phyloP scores from a whole-genome alignment of 2,797 vertebrate species.

The Caiman crocodilus region DNA sequence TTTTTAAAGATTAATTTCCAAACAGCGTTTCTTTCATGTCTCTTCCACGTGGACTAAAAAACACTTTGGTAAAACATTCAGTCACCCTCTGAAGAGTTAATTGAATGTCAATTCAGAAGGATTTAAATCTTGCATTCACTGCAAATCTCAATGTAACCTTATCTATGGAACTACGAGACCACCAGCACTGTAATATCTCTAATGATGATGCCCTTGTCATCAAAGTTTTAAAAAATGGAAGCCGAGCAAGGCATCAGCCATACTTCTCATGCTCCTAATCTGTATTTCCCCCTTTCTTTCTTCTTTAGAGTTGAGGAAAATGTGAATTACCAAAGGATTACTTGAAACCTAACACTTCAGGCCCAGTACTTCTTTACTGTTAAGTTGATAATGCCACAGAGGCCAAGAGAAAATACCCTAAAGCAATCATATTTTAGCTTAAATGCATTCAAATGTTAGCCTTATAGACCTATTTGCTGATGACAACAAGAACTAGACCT shows the following conservation, averaged over 20 bases:
- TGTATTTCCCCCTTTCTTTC: neutral
- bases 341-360: neutral
- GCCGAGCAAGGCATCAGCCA: neutral
- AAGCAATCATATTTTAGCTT: neutral
- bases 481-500: neutral
- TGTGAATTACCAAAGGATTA: neutral
- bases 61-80: neutral
- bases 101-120: neutral
- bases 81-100: neutral
- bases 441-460: neutral
- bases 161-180: neutral
- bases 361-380: neutral
- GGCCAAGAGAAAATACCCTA: neutral
- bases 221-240: neutral
- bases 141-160: neutral
- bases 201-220: accelerated
- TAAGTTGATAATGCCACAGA: neutral
- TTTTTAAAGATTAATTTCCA: neutral
- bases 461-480: neutral
- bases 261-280: accelerated
- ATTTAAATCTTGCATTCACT: neutral
- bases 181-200: accelerated
- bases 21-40: neutral
- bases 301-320: neutral
- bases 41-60: neutral